Conservation (phyloP, 1,140 invertebrate genomes). For the Bombus pyrosoma region DNA sequence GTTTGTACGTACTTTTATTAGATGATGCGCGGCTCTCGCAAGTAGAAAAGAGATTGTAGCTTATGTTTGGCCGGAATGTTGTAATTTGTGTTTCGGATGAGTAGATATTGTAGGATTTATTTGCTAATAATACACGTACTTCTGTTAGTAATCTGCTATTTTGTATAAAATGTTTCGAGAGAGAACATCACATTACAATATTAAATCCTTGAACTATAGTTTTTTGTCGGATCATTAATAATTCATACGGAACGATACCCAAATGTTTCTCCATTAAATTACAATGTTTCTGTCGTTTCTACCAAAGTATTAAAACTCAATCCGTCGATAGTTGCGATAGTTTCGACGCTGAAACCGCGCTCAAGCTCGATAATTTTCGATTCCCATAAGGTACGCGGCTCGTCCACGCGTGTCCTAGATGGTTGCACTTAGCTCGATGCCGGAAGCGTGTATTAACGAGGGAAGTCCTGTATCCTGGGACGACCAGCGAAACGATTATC, state of each 20-base stretch:
- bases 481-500: slow-evolving; percentile 64
- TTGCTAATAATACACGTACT: too few relatives aligned
- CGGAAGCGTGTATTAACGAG: slow-evolving; percentile 61
- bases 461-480: slow-evolving; percentile 46
- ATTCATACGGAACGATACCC: neutral
- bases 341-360: neutral
- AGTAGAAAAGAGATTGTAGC: neutral
- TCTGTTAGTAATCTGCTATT: too few relatives aligned
- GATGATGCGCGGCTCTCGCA: neutral
- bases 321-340: too few relatives aligned
- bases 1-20: too few relatives aligned
- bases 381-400: slow-evolving; percentile 2
- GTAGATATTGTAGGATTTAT: too few relatives aligned
- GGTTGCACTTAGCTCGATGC: slow-evolving; percentile 45
- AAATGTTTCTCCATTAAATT: neutral
- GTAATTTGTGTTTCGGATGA: neutral
- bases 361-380: slow-evolving; percentile 17
- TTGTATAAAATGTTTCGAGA: too few relatives aligned
- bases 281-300: neutral
- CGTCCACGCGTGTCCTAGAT: slow-evolving; percentile 23
- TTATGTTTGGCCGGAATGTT: neutral
- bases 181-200: too few relatives aligned
- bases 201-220: neutral
- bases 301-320: too few relatives aligned
- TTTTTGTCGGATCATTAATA: neutral